A percentile compares a stretch with the other conserved stretches of the same genome.
phyloP scores from a whole-genome alignment of 1,140 invertebrate species.

The Trichonephila clavipes region DNA sequence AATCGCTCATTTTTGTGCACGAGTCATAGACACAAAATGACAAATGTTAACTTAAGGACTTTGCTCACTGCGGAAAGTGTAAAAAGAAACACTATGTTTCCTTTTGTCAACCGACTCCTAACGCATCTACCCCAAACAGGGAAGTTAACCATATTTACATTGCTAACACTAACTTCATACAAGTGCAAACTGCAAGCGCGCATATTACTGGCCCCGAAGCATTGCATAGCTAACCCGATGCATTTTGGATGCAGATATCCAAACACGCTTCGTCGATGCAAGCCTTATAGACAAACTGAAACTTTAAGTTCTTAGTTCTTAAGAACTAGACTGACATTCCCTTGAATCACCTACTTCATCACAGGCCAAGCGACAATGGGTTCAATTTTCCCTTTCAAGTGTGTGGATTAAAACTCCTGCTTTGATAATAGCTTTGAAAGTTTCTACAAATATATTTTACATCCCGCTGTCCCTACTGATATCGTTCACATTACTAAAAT shows the following conservation, averaged over 20 bases:
- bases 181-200: too few species aligned
- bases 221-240: too few species aligned
- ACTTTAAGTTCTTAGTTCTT: not conserved
- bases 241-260: not conserved
- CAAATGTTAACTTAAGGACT: too few species aligned
- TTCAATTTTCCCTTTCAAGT: not conserved
- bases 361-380: not conserved
- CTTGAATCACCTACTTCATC: not conserved
- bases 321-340: not conserved
- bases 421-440: constrained; percentile 53
- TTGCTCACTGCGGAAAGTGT: too few species aligned
- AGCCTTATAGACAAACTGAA: not conserved
- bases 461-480: constrained; percentile 1
- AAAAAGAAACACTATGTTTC: too few species aligned
- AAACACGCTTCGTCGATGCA: not conserved
- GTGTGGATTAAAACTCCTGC: not conserved
- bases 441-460: constrained; percentile 43
- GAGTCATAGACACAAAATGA: too few species aligned
- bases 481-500: constrained; percentile 4
- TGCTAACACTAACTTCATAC: too few species aligned
- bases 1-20: too few species aligned
- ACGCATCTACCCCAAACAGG: too few species aligned
- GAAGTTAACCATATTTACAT: too few species aligned
- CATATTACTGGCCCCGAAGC: too few species aligned
- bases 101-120: too few species aligned